Percentiles rank a stretch among this genome's conserved stretches.
Conservation (phyloP, 2,113 vertebrate genomes). For the Zootoca vivipara region DNA sequence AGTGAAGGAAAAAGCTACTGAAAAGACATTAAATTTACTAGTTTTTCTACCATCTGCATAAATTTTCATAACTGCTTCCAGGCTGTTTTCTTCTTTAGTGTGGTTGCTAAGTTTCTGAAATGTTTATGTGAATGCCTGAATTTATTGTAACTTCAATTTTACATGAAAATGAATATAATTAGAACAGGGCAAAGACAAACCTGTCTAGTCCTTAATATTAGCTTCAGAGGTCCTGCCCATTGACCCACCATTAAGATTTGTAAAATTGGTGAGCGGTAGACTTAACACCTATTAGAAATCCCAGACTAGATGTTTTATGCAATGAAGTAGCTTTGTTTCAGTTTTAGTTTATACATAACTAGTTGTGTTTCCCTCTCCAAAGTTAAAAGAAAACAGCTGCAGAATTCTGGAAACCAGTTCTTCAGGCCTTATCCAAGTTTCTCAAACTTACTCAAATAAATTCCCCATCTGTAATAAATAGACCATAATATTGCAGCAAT, state of each 20-base stretch:
- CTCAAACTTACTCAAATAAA: not conserved
- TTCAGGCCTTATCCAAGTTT: not conserved
- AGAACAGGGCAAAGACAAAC: not conserved
- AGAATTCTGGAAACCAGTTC: not conserved
- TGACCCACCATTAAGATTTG: too few relatives aligned
- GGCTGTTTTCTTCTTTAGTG: not conserved
- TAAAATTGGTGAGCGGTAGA: too few relatives aligned
- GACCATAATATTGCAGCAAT: not conserved
- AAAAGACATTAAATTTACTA: not conserved
- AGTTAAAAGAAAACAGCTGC: not conserved
- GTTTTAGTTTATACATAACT: not conserved
- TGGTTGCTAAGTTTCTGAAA: not conserved
- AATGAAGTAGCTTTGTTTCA: not conserved
- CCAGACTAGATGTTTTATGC: not conserved
- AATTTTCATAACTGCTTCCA: not conserved
- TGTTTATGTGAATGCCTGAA: not conserved
- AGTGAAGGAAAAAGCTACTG: not conserved
- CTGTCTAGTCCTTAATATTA: too few relatives aligned
- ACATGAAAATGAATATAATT: not conserved
- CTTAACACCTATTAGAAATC: too few relatives aligned
- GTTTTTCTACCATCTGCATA: not conserved
- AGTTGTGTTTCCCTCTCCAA: not conserved
- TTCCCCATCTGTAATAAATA: not conserved
- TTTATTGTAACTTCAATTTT: not conserved
- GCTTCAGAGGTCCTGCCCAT: too few relatives aligned